Evolutionary conservation across 2,888 invertebrate genomes (phyloP), one percentile per base, ranked within the genome.

Genomic region (Halictus quadricinctus): DNA sequence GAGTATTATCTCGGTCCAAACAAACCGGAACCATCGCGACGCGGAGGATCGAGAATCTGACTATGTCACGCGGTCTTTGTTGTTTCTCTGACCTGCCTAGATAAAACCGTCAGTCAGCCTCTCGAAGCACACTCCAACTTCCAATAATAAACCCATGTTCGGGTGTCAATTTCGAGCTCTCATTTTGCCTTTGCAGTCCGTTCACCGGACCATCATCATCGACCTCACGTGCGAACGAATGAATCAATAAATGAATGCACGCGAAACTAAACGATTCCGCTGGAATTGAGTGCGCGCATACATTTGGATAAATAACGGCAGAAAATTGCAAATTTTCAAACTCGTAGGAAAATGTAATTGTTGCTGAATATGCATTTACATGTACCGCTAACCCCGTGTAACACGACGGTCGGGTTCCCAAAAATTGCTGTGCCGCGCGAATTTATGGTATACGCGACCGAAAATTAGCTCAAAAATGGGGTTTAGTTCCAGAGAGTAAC

Each of bases 111-210:
- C n/a, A 21, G 21, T 41, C 66, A 21, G 3, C 10, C 25, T 78
- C 29, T 46, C 15, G 2, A 12, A 15, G 54, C n/a, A 15, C 21
- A 12, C 54, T 25, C 1, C 50, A 18, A 18, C 50, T 50, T 18
- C 18, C 8, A 77, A 74, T 77, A 77, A 74, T 41, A 72, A 76
- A 29, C 36, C 18, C 2, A 8, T 12, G 69, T 58, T 58, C 50
- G 15, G 73, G 50, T 74, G 8, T 78, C 82, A 50, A 72, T 84
- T 72, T 36, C 43, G 15, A 36, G 36, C 66, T 69, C 66, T 69
- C 41, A 54, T 84, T 72, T 43, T 29, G 15, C n/a, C 50, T 6
- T 18, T 21, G 7, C 18, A 15, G 15, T 60, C 18, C 18, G 8
- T 29, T 64, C 8, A 36, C 21, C 7, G 58, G 41, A 3, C 21